Base-by-base conservation (phyloP, 2,113 vertebrate species). In the Myrmecobius fasciatus region DNA sequence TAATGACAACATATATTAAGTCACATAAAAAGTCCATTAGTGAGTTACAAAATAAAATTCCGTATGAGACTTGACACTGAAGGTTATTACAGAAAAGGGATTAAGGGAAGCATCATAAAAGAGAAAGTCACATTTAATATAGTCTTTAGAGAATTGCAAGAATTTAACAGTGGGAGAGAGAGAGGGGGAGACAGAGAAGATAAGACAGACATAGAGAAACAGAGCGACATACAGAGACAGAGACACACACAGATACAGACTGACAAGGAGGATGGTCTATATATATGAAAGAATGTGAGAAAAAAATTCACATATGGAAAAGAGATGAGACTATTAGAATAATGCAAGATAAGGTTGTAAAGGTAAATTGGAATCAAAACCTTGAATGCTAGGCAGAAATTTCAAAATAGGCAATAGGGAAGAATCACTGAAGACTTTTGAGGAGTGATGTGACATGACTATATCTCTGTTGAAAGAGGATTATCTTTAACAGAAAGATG, bases 11-110 rank as follows among this genome's bases (percentile, higher is more conserved):
- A 83, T 83, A 83, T 43, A 83, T 83, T n/a, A 83, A 83, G 43
- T 43, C 67, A 83, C 67, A 83, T 83, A 83, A 83, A 83, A 83
- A 83, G n/a, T 83, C n/a, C 67, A 83, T 83, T 83, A 83, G 67
- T 43, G n/a, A 83, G n/a, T 43, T 83, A 43, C 36, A 83, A 83
- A 83, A 83, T 83, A 83, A 83, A 83, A 83, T 83, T 83, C 67
- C 43, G n/a, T 43, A 43, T 83, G n/a, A 43, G 5, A n/a, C 43
- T n/a, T 83, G 67, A 43, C n/a, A 83, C n/a, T 83, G n/a, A 83
- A 83, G 67, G 67, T 83, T n/a, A 43, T 83, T 43, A 83, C 43
- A 43, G n/a, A 43, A 83, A 43, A 83, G 67, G 36, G 20, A 20
- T 83, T 43, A 20, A 83, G 20, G n/a, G 67, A 43, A 83, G 36